phyloP scores from a whole-genome alignment of 2,797 vertebrate species.

The Erethizon dorsatum region DNA sequence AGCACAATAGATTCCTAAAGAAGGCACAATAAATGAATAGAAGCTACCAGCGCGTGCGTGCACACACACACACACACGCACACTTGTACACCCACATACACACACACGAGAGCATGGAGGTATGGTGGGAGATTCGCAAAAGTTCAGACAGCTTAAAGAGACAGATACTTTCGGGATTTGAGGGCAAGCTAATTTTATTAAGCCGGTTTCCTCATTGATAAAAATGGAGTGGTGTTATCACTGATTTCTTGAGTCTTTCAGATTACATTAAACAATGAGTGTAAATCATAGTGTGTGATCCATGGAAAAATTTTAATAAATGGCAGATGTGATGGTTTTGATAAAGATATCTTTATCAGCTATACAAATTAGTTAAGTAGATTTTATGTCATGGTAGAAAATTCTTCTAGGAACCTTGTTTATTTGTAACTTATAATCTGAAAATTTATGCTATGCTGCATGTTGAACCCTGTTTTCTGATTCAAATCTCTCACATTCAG shows the following conservation, averaged over 20 bases:
- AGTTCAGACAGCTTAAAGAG: background rate
- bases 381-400: background rate
- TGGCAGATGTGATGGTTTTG: background rate
- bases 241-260: background rate
- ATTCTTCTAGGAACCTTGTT: background rate
- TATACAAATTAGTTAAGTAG: background rate
- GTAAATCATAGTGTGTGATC: background rate
- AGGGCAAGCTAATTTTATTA: slow-evolving; percentile 5
- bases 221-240: background rate
- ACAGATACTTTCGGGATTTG: background rate
- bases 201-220: background rate
- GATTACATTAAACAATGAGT: background rate
- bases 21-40: background rate
- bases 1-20: background rate
- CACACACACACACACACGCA: too few relatives aligned
- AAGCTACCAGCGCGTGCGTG: background rate
- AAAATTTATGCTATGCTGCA: background rate
- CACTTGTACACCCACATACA: too few relatives aligned
- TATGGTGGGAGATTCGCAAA: background rate
- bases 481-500: background rate
- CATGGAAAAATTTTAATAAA: background rate
- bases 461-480: background rate
- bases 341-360: background rate
- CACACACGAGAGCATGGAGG: background rate
- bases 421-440: background rate